These are phyloP conservation scores for Rhodophaea formosa DNA, from an alignment of 2,888 invertebrate genomes.

Conservation along the genomic window DNA sequence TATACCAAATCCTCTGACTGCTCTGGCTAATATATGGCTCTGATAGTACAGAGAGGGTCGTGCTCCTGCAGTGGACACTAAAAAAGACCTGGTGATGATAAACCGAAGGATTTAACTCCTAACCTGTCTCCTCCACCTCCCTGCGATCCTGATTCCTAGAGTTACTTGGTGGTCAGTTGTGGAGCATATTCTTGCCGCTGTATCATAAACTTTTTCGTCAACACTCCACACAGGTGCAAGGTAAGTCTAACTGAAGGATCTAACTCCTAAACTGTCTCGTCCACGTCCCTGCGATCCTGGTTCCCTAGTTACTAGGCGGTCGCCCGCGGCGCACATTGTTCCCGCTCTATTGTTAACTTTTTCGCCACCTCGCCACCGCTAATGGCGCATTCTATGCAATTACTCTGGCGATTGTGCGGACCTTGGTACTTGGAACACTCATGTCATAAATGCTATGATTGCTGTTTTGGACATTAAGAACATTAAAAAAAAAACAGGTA, in stretches of 20 bases:
- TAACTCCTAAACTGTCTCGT: constrained; percentile 5
- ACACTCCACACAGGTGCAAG: too few species aligned
- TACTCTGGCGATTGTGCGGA: constrained; percentile 1
- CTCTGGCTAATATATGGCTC: too few species aligned
- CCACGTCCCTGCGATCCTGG: constrained; percentile 26
- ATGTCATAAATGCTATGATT: constrained; percentile 8
- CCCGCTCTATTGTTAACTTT: constrained; percentile 47
- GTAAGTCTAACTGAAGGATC: not conserved
- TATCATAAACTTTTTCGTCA: not conserved
- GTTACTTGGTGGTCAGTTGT: too few species aligned
- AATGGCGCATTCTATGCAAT: constrained; percentile 26
- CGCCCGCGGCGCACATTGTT: constrained; percentile 38
- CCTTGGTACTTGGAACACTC: constrained; percentile 1
- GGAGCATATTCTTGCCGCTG: too few species aligned
- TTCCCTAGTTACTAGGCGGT: constrained; percentile 18
- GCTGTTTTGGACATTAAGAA: not conserved
- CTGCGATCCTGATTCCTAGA: too few species aligned
- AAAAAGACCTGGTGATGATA: too few species aligned
- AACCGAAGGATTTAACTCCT: too few species aligned
- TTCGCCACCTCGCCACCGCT: constrained; percentile 46
- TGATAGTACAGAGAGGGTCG: too few species aligned
- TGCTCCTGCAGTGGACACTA: too few species aligned
- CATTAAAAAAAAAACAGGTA: too few species aligned
- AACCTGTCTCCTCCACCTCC: too few species aligned
- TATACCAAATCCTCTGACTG: too few species aligned